These are phyloP conservation scores for Ophiothrix spiculata DNA, from an alignment of 35 echinoderm and acorn worm genomes.

Conservation along the genomic window DNA sequence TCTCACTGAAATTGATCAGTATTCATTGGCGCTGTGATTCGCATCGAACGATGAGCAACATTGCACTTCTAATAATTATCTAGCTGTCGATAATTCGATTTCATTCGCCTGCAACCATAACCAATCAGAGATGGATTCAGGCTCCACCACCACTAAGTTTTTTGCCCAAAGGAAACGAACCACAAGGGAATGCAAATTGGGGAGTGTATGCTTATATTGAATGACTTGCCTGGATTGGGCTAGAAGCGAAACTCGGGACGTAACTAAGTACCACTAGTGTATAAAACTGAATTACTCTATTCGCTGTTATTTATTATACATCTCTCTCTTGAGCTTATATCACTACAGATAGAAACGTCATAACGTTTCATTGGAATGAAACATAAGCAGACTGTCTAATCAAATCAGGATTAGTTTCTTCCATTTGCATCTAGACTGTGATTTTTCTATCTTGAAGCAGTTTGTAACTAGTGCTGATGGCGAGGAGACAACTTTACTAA, in stretches of 20 bases:
- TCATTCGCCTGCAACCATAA: background rate
- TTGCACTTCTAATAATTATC: background rate
- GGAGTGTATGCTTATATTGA: too few species aligned
- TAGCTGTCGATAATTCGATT: slow-evolving; percentile 7
- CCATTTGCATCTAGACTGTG: too few species aligned
- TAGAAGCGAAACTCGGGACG: background rate
- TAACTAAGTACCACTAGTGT: background rate
- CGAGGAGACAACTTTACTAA: too few species aligned
- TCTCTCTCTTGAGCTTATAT: too few species aligned
- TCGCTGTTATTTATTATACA: background rate
- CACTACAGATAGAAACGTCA: too few species aligned
- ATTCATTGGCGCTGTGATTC: slow-evolving; percentile 7
- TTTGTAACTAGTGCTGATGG: too few species aligned
- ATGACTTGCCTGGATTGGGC: background rate
- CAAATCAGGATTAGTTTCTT: too few species aligned
- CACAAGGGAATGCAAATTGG: background rate
- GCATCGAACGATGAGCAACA: background rate
- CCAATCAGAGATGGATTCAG: background rate
- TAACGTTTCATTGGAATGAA: too few species aligned
- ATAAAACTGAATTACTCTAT: background rate
- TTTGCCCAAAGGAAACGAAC: background rate
- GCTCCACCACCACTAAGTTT: background rate
- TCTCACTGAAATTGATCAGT: background rate
- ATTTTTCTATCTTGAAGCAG: too few species aligned
- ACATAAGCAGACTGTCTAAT: too few species aligned